Conservation (phyloP, 1,140 invertebrate genomes). For the Schmidtea mediterranea region DNA sequence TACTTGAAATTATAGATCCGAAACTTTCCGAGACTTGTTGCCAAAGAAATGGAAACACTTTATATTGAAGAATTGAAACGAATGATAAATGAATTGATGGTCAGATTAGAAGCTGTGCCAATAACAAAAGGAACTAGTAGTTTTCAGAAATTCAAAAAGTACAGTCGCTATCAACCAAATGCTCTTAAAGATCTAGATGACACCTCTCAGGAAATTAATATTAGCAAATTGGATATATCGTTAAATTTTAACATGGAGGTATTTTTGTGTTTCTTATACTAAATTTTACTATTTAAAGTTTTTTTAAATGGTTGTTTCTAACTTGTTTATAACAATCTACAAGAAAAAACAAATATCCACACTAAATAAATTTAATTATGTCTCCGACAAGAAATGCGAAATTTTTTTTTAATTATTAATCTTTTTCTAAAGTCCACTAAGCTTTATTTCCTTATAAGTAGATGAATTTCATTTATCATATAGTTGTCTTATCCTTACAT, state of each 20-base stretch:
- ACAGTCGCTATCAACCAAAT: background rate
- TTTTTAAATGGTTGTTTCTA: too few species aligned
- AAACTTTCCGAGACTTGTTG: constrained; percentile 91
- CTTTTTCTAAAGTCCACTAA: too few species aligned
- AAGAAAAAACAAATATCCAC: too few species aligned
- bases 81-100: constrained; percentile 88
- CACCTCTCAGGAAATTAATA: constrained; percentile 11
- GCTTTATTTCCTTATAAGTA: too few species aligned
- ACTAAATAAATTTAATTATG: too few species aligned
- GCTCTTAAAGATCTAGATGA: background rate
- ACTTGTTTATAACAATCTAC: too few species aligned
- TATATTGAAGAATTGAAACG: constrained; percentile 92
- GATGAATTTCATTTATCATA: too few species aligned
- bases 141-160: constrained; percentile 6
- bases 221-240: constrained; percentile 84
- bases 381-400: too few species aligned
- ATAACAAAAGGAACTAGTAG: constrained; percentile 52
- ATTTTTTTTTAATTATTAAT: too few species aligned
- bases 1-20: constrained; percentile 40
- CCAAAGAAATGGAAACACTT: constrained; percentile 98
- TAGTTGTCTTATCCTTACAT: too few species aligned
- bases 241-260: constrained; percentile 70
- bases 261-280: too few species aligned
- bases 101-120: constrained; percentile 86
- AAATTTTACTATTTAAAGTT: too few species aligned